Conservation (phyloP, 2,113 vertebrate species). For the Otolemur garnettii region DNA sequence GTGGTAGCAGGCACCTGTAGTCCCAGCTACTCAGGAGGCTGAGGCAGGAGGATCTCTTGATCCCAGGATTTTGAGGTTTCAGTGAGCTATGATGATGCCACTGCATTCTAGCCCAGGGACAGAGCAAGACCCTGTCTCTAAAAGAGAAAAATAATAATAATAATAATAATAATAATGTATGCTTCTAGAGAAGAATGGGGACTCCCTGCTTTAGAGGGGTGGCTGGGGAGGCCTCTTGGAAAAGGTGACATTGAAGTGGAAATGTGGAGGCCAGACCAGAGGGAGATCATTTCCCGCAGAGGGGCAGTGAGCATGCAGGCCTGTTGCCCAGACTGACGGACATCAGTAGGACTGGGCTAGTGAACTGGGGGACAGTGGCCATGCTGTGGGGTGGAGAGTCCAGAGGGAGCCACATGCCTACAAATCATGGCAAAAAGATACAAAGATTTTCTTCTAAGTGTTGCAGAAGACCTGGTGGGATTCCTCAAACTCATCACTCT, state of each 20-base stretch:
- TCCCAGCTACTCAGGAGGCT: too few relatives aligned
- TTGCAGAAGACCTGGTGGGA: not conserved
- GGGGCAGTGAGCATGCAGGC: not conserved
- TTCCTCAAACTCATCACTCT: not conserved
- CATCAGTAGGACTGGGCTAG: not conserved
- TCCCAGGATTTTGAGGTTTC: too few relatives aligned
- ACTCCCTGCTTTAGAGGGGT: not conserved
- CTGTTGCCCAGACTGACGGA: not conserved
- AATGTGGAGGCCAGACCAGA: not conserved
- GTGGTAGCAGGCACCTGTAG: too few relatives aligned
- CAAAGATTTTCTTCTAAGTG: not conserved
- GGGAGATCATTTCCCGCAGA: not conserved
- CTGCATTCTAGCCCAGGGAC: too few relatives aligned
- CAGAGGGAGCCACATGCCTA: not conserved
- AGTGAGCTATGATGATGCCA: too few relatives aligned
- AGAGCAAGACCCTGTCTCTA: too few relatives aligned
- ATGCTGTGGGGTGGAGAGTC: not conserved
- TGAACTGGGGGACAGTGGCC: not conserved
- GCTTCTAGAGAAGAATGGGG: not conserved
- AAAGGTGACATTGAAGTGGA: not conserved
- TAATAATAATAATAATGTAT: too few relatives aligned
- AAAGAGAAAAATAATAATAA: too few relatives aligned
- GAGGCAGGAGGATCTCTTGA: too few relatives aligned
- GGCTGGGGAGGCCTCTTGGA: not conserved
- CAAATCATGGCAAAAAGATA: not conserved